Evolutionary conservation across 2,797 vertebrate genomes (phyloP).

Genomic region (Xerus rutilus): DNA sequence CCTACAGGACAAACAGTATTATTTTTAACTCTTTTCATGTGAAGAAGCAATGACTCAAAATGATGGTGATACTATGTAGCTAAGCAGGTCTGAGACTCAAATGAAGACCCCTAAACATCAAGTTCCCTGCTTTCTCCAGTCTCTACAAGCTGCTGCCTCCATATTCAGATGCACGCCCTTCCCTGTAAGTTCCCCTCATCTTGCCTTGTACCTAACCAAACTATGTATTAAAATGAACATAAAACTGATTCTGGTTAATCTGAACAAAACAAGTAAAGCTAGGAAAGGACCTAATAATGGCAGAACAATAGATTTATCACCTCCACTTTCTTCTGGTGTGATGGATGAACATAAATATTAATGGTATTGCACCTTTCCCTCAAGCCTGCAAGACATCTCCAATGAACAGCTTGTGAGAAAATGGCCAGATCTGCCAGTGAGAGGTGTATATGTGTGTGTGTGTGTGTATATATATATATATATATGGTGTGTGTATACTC

Average conservation of each 20-base stretch:
- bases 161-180: background rate
- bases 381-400: background rate
- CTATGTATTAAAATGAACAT: background rate
- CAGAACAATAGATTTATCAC: background rate
- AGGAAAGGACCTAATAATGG: background rate
- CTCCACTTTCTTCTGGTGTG: background rate
- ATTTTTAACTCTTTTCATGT: slow-evolving; percentile 31
- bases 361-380: background rate
- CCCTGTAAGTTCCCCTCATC: background rate
- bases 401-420: background rate
- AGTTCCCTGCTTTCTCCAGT: background rate
- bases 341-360: background rate
- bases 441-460: no score
- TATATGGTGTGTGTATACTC: background rate
- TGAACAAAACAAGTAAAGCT: background rate
- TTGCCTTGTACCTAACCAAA: background rate
- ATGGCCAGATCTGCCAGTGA: background rate
- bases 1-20: background rate
- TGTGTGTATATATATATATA: background rate
- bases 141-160: background rate
- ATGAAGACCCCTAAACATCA: background rate
- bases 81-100: background rate
- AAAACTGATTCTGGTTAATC: background rate
- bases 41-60: background rate
- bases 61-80: background rate